Evolutionary conservation across 2,888 invertebrate genomes (phyloP), one percentile per base, ranked within the genome.

Genomic region (Tachystola acroxantha): DNA sequence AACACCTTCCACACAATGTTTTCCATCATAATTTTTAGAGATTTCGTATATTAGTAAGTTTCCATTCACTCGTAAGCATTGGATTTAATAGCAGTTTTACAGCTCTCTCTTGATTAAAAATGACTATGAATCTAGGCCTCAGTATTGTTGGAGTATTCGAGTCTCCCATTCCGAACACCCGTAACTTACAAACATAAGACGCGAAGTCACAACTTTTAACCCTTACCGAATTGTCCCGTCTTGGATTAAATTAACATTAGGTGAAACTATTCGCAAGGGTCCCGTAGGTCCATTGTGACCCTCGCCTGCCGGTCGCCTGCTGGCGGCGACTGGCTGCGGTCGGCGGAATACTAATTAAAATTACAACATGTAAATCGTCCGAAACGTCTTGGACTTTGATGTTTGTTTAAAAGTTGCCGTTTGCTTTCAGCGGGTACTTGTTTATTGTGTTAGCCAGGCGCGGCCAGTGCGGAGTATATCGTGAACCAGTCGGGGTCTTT

Each of bases 231-330:
- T 72, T 73, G 79, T 72, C 32, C 66, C 75, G 70, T 73, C 81
- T 82, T 77, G 71, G 80, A 85, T 85, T 84, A 85, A 85, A 82
- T 82, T 78, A 85, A 85, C 85, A 85, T 85, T 85, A 85, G 78
- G 80, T 76, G 61, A 60, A 79, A 78, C 69, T 78, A 75, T 78
- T 67, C 66, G 52, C 41, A 63, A 60, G 68, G 67, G 64, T 54
- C 55, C 58, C 54, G 48, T 46, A 39, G 53, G 50, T 60, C 52
- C 59, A 70, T 69, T 73, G 72, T 73, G 50, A n/a, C n/a, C n/a
- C n/a, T n/a, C n/a, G n/a, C n/a, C 53, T 46, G 48, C 28, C 42
- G 45, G 45, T 34, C 42, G 52, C 56, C 60, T 51, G 49, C 64
- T 57, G 58, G 59, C 53, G 54, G 52, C 54, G 55, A 50, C 56